A percentile compares a stretch with the other conserved stretches of the same genome.
Evolutionary conservation across 2,888 invertebrate genomes (phyloP).

Genomic region (Leptopilina syphax): DNA sequence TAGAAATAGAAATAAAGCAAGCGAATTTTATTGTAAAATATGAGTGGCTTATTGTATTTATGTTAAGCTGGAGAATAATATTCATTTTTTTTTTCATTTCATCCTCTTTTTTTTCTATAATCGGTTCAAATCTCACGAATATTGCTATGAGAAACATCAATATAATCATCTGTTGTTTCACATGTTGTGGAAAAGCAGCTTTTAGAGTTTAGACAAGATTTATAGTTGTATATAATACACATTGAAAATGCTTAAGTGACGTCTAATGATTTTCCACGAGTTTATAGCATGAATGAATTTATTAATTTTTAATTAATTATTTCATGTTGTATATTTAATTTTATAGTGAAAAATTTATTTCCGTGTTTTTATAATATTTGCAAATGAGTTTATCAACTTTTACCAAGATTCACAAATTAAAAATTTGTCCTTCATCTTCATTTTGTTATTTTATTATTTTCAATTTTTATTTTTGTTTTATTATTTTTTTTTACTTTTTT

Average conservation of each 20-base stretch:
- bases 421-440: too few relatives aligned
- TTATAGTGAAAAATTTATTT: background rate
- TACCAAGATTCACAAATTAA: too few relatives aligned
- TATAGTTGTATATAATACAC: too few relatives aligned
- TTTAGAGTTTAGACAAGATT: too few relatives aligned
- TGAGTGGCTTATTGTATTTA: slow-evolving; percentile 5
- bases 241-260: too few relatives aligned
- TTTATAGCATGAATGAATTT: too few relatives aligned
- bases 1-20: background rate
- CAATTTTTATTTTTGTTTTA: too few relatives aligned
- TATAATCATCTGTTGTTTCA: background rate
- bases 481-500: too few relatives aligned
- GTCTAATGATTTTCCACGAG: too few relatives aligned
- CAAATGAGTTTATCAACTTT: too few relatives aligned
- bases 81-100: background rate
- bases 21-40: slow-evolving; percentile 5
- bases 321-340: background rate
- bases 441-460: too few relatives aligned
- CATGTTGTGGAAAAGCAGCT: background rate
- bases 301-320: background rate
- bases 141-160: background rate
- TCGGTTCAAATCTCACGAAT: background rate
- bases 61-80: background rate
- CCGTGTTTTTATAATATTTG: too few relatives aligned
- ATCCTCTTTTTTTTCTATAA: background rate